Conservation (phyloP, 2,113 vertebrate genomes). For the Manacus vitellinus region DNA sequence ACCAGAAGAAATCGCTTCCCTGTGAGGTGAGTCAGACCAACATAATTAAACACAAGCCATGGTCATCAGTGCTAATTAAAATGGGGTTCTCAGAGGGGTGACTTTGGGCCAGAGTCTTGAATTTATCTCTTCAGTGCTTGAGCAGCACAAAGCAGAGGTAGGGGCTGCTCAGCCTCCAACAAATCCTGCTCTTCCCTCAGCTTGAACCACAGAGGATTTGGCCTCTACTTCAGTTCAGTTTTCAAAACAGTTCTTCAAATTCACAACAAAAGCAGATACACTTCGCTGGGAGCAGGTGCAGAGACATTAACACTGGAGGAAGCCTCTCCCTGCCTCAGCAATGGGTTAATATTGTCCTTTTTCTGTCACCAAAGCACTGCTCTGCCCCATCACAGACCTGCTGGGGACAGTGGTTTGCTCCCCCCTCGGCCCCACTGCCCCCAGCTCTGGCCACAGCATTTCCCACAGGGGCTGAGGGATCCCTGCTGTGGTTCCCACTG, state of each 20-base stretch:
- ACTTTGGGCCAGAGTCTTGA: background rate
- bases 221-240: background rate
- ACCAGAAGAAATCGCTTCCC: background rate
- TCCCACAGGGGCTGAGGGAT: background rate
- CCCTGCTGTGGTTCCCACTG: background rate
- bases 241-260: background rate
- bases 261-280: fast-evolving
- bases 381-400: background rate
- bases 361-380: fast-evolving
- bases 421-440: background rate
- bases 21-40: background rate
- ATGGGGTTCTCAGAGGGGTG: background rate
- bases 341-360: fast-evolving
- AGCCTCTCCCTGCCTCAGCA: background rate
- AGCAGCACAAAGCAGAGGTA: background rate
- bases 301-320: fast-evolving
- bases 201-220: fast-evolving
- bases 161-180: fast-evolving
- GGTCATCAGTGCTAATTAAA: background rate
- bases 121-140: fast-evolving
- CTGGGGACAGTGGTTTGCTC: background rate
- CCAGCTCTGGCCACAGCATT: background rate
- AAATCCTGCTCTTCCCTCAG: background rate
- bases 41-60: background rate
- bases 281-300: background rate